These are phyloP conservation scores for Acromyrmex heyeri DNA, from an alignment of 1,140 invertebrate genomes.

Conservation along the genomic window DNA sequence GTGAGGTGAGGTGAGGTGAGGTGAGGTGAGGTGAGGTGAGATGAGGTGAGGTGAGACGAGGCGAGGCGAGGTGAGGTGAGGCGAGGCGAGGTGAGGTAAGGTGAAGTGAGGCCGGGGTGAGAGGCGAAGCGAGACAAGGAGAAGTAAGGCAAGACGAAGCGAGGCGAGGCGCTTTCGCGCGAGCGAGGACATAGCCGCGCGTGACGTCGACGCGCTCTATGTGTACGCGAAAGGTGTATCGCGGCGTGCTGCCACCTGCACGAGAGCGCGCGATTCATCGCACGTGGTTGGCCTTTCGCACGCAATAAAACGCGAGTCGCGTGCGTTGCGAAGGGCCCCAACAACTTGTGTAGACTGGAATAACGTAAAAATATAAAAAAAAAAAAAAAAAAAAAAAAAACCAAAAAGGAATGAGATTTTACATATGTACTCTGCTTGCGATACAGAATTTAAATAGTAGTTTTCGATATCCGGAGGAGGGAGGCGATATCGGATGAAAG, in stretches of 20 bases:
- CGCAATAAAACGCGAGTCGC: slow-evolving; percentile 70
- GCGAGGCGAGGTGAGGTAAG: not conserved
- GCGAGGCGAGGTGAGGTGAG: not conserved
- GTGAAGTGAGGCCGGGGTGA: not conserved
- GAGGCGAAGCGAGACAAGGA: slow-evolving; percentile 26
- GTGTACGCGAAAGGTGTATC: slow-evolving; percentile 37
- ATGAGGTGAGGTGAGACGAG: too few relatives aligned
- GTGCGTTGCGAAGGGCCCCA: slow-evolving; percentile 47
- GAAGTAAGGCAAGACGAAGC: slow-evolving; percentile 41
- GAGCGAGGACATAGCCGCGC: slow-evolving; percentile 57
- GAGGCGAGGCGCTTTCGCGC: slow-evolving; percentile 65
- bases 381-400: not conserved
- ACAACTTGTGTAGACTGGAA: not conserved
- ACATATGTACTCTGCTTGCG: not conserved
- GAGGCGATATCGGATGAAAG: not conserved
- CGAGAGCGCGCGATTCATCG: slow-evolving; percentile 58
- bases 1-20: slow-evolving; percentile 39
- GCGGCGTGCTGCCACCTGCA: slow-evolving; percentile 74
- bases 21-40: too few relatives aligned
- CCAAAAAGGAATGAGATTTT: not conserved
- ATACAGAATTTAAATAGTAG: not conserved
- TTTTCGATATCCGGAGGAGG: not conserved
- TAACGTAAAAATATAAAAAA: not conserved
- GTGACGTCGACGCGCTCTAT: slow-evolving; percentile 20
- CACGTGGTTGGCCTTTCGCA: slow-evolving; percentile 67